Base-by-base conservation (phyloP, 2,113 vertebrate genomes). In the Solea senegalensis region DNA sequence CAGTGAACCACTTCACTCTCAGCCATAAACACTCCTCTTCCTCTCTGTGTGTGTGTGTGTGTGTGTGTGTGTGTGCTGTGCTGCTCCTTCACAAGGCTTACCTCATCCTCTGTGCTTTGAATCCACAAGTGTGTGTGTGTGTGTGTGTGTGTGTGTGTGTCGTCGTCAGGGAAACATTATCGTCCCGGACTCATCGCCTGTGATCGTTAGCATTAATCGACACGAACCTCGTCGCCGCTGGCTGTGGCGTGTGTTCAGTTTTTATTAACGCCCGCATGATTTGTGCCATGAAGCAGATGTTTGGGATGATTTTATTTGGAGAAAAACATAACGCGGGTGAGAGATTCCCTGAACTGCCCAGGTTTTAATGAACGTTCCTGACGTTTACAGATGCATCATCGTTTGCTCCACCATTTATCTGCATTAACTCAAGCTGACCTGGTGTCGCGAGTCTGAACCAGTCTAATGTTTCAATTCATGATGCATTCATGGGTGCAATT, bases 21-120 rank as follows among this genome's bases (percentile, higher is more conserved):
- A 34, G 53, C 59, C 51, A 26, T 14, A 21, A 84, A 62, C 43
- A 5, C 41, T 16, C 26, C 8, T 16, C 15, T 34, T 46, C 28
- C 63, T 66, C 13, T 54, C 7, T 9, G n/a, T 57, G 1, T 6
- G 8, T 34, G 3, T 34, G 8, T 14, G 40, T 43, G 40, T 15
- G 69, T 65, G 74, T 14, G 34, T 34, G 34, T 6, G 21, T 21
- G 21, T 60, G 72, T 15, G 52, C 74, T 60, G 72, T 15, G 52
- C 74, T 15, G 46, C 69, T 43, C 62, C 67, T 43, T n/a, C 7
- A 65, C 66, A 52, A 50, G 58, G 68, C 72, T 83, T 84, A 84
- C 78, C 80, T 89, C 85, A 79, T 83, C 55, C n/a, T 55, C 51
- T 86, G 83, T 76, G 80, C 80, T 62, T 53, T 44, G 74, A 86